These are phyloP conservation scores for Meloidogyne hapla DNA, from an alignment of 1,140 invertebrate species.

Conservation along the genomic window DNA sequence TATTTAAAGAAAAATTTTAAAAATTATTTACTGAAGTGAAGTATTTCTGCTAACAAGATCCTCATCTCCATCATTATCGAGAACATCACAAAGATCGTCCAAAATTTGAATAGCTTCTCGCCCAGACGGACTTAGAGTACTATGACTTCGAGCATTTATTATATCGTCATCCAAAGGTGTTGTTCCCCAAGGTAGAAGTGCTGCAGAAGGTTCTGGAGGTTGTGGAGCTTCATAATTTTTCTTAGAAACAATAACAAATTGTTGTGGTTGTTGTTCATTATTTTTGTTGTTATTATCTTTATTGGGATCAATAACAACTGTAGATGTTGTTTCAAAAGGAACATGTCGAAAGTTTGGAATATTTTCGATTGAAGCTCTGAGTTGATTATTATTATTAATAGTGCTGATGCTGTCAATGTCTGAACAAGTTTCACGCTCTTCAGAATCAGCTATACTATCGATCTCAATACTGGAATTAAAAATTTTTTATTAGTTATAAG, in stretches of 20 bases:
- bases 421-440: too few relatives aligned
- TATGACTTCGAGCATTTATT: background rate
- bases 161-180: background rate
- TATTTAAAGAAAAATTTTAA: background rate
- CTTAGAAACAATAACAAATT: constrained; percentile 7
- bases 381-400: too few relatives aligned
- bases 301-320: too few relatives aligned
- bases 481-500: background rate
- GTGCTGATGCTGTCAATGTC: too few relatives aligned
- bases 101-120: constrained; percentile 56
- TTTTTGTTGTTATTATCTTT: too few relatives aligned
- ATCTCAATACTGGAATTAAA: background rate
- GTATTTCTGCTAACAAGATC: constrained; percentile 8
- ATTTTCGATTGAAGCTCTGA: too few relatives aligned
- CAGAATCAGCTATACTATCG: background rate
- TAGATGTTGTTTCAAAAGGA: too few relatives aligned
- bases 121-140: constrained; percentile 27
- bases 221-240: constrained; percentile 40
- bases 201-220: constrained; percentile 26
- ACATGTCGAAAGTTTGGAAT: too few relatives aligned
- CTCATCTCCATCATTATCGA: constrained; percentile 40
- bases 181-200: constrained; percentile 26
- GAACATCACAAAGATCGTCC: constrained; percentile 50
- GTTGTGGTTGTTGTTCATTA: too few relatives aligned
- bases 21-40: background rate